Conservation (phyloP, 2,888 invertebrate species). For the Cephus spinipes region DNA sequence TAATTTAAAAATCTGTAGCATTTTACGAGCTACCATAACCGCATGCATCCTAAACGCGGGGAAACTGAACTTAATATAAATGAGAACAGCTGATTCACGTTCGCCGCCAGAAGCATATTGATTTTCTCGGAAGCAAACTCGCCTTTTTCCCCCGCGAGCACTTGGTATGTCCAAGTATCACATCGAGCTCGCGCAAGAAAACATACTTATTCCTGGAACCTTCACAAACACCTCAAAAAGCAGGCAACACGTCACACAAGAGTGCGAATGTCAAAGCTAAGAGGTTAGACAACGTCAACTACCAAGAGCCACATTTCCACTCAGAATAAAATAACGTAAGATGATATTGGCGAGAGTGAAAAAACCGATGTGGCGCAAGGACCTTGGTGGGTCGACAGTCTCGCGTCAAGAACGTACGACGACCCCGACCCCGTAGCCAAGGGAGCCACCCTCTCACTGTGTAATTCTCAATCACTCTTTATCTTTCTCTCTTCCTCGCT, state of each 20-base stretch:
- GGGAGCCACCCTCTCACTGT: conserved; percentile 31
- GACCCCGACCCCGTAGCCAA: conserved; percentile 54
- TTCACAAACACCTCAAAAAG: neutral
- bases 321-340: neutral
- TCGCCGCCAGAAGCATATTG: conserved; percentile 36
- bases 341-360: neutral
- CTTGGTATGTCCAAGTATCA: neutral
- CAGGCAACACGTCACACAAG: neutral
- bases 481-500: conserved; percentile 24
- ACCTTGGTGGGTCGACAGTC: conserved; percentile 63
- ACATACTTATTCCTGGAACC: neutral
- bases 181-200: neutral
- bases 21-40: neutral
- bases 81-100: conserved; percentile 30
- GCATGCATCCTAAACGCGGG: neutral
- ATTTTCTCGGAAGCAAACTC: conserved; percentile 33
- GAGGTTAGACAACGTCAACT: neutral
- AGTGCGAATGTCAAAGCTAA: neutral
- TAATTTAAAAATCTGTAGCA: neutral
- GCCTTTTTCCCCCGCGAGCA: neutral
- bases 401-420: conserved; percentile 63
- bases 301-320: neutral
- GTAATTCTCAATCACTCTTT: neutral
- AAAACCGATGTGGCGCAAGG: conserved; percentile 36
- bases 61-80: neutral